Evolutionary conservation across 2,888 invertebrate genomes (phyloP).

Genomic region (Acholoe squamosa): DNA sequence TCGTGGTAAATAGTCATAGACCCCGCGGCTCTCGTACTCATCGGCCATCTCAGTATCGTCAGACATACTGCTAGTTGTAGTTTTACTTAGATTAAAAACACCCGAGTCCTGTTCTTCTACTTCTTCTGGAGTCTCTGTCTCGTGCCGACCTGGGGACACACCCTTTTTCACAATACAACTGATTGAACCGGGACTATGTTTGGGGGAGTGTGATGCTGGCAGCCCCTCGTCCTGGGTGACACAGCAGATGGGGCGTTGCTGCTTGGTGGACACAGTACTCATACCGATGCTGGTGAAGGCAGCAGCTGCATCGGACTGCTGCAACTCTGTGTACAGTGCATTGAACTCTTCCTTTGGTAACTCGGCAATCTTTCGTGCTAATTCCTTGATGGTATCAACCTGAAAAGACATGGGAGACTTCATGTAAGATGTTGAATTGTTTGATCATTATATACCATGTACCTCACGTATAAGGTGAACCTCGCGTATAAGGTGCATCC

Average conservation of each 20-base stretch:
- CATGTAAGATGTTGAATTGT: no score
- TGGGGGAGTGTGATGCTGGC: not conserved
- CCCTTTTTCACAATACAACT: not conserved
- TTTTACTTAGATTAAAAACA: not conserved
- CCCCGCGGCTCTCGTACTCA: slow-evolving; percentile 25
- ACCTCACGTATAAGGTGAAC: no score
- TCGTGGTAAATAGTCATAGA: slow-evolving; percentile 15
- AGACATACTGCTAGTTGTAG: slow-evolving; percentile 17
- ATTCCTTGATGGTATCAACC: slow-evolving; percentile 76
- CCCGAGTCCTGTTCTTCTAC: slow-evolving; percentile 25
- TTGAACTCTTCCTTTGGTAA: slow-evolving; percentile 76
- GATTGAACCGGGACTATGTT: not conserved
- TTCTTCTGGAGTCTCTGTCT: not conserved
- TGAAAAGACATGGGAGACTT: slow-evolving; percentile 72
- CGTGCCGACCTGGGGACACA: not conserved
- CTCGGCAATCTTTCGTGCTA: slow-evolving; percentile 75
- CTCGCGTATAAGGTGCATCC: no score
- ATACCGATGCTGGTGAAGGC: slow-evolving; percentile 14
- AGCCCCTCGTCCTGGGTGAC: not conserved
- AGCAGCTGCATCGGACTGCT: slow-evolving; percentile 74
- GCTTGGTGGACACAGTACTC: not conserved
- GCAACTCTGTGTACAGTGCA: slow-evolving; percentile 74
- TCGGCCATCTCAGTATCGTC: slow-evolving; percentile 49
- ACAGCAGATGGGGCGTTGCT: not conserved
- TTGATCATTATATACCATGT: no score